Conservation (phyloP, 2,888 invertebrate species). For the Saturnia japonica region DNA sequence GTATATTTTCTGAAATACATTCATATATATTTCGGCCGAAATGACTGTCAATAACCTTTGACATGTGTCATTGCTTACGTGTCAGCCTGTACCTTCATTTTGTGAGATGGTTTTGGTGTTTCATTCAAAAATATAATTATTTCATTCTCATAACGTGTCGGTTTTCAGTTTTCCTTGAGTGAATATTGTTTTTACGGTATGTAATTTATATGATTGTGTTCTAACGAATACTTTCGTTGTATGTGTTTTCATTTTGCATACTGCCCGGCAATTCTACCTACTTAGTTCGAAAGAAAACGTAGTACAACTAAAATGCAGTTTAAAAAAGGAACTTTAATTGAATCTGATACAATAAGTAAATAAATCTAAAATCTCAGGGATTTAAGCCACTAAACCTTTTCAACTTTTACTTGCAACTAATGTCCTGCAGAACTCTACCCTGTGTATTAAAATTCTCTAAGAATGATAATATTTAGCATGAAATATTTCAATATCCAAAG, state of each 20-base stretch:
- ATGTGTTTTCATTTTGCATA: not conserved
- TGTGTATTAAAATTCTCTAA: not conserved
- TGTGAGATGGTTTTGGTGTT: constrained; percentile 40
- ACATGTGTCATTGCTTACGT: constrained; percentile 83
- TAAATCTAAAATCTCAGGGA: not conserved
- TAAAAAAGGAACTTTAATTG: not conserved
- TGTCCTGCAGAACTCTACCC: not conserved
- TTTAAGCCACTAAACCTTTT: not conserved
- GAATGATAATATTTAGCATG: not conserved
- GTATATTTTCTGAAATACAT: not conserved
- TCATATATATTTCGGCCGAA: constrained; percentile 12
- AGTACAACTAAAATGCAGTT: not conserved
- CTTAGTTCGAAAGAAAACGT: not conserved
- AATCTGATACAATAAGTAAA: not conserved
- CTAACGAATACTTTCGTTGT: not conserved
- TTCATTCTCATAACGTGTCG: not conserved
- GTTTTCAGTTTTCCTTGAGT: not conserved
- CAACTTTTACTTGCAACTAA: not conserved
- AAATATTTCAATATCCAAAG: not conserved
- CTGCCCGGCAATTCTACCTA: not conserved
- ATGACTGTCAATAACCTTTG: constrained; percentile 79
- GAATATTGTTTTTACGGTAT: not conserved
- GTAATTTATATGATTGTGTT: not conserved
- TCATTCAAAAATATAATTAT: not conserved
- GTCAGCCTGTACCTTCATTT: constrained; percentile 66